These are phyloP conservation scores for Valencia hispanica DNA, from an alignment of 2,797 vertebrate genomes.

Conservation along the genomic window DNA sequence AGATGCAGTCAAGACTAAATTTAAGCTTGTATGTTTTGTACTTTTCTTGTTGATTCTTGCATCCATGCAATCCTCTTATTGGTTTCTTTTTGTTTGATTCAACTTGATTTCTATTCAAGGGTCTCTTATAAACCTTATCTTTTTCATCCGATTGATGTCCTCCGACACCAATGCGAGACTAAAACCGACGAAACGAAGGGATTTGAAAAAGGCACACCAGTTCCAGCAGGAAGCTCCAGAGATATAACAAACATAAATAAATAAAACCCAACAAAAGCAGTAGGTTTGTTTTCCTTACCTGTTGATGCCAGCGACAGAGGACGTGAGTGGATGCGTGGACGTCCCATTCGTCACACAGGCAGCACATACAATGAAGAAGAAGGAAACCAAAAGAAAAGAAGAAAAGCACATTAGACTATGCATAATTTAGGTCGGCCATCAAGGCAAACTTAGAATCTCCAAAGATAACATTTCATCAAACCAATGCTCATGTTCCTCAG, in stretches of 20 bases:
- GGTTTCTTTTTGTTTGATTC: constrained; percentile 15
- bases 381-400: constrained; percentile 5
- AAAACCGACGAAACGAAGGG: not conserved
- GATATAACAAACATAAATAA: not conserved
- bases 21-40: too few relatives aligned
- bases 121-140: constrained; percentile 7
- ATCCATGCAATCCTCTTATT: constrained; percentile 6
- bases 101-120: constrained; percentile 18
- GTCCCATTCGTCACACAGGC: constrained; percentile 21
- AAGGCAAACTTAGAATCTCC: not conserved
- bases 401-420: constrained; percentile 22
- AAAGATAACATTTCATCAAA: not conserved
- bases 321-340: not conserved
- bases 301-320: constrained; percentile 26
- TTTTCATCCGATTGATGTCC: not conserved
- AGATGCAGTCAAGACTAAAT: too few relatives aligned
- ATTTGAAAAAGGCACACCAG: not conserved
- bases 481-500: not conserved
- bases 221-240: not conserved
- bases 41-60: not conserved
- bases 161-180: not conserved
- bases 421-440: not conserved
- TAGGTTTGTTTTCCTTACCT: constrained; percentile 56
- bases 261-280: not conserved
- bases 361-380: constrained; percentile 4